Conservation (phyloP, 2,113 vertebrate genomes). For the Cervus canadensis region DNA sequence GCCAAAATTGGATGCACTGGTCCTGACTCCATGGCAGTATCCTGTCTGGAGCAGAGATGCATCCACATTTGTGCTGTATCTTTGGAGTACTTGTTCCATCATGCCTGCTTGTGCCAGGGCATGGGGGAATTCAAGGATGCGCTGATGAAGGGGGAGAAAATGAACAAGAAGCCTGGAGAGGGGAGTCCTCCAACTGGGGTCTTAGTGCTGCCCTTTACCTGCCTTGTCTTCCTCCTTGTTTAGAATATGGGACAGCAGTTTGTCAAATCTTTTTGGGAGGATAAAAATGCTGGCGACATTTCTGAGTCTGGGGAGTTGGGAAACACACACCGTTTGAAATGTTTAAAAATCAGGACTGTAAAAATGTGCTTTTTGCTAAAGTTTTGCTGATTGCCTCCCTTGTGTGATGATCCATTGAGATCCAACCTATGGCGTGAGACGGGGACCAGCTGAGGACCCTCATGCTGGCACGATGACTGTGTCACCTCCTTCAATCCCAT, state of each 20-base stretch:
- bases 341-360: background rate
- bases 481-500: rapidly evolving
- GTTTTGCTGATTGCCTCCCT: background rate
- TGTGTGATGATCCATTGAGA: background rate
- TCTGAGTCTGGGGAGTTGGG: background rate
- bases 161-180: background rate
- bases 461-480: rapidly evolving
- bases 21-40: background rate
- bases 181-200: background rate
- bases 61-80: background rate
- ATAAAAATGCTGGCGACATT: background rate
- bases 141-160: background rate
- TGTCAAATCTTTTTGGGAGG: background rate
- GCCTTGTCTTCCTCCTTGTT: background rate
- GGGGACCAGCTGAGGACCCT: background rate
- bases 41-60: background rate
- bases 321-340: background rate
- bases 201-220: background rate
- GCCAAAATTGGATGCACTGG: background rate
- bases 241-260: background rate
- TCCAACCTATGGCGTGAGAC: background rate
- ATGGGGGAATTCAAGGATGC: background rate
- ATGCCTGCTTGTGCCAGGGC: background rate
- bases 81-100: background rate
- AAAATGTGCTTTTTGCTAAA: background rate